A percentile compares a stretch with the other conserved stretches of the same genome.
phyloP scores from a whole-genome alignment of 2,113 vertebrate genomes.

The Myiozetetes cayanensis region DNA sequence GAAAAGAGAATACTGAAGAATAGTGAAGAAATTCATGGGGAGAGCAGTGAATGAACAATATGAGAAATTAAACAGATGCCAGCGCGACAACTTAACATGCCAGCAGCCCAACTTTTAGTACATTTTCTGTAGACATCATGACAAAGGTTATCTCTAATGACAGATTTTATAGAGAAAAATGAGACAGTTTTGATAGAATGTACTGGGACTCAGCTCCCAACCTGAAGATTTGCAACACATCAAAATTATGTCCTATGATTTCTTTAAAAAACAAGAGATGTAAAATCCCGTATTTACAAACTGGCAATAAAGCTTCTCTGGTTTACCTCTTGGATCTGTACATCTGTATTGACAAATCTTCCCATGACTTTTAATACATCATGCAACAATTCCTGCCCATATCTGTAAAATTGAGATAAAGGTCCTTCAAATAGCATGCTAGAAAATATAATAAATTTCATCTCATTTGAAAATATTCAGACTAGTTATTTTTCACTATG shows the following conservation, averaged over 20 bases:
- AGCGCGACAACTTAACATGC: neutral
- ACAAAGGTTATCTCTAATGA: neutral
- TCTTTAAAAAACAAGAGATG: neutral
- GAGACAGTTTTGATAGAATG: neutral
- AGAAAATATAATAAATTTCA: neutral
- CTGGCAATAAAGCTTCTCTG: neutral
- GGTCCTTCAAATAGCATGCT: neutral
- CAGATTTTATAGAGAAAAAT: neutral
- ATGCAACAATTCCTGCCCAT: conserved; percentile 30
- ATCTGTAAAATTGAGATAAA: conserved; percentile 53
- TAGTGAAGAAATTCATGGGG: neutral
- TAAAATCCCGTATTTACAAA: neutral
- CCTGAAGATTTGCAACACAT: neutral
- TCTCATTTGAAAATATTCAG: neutral
- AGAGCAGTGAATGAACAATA: neutral
- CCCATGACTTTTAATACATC: conserved; percentile 40
- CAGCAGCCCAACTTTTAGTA: neutral
- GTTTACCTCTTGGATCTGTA: conserved; percentile 74
- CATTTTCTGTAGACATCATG: neutral
- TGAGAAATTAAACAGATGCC: neutral
- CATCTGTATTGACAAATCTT: conserved; percentile 65
- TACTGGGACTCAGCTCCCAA: neutral
- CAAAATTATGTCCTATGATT: neutral
- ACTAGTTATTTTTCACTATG: neutral
- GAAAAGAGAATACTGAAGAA: neutral